phyloP scores from a whole-genome alignment of 2,797 vertebrate species.

The Galaxias olidus region DNA sequence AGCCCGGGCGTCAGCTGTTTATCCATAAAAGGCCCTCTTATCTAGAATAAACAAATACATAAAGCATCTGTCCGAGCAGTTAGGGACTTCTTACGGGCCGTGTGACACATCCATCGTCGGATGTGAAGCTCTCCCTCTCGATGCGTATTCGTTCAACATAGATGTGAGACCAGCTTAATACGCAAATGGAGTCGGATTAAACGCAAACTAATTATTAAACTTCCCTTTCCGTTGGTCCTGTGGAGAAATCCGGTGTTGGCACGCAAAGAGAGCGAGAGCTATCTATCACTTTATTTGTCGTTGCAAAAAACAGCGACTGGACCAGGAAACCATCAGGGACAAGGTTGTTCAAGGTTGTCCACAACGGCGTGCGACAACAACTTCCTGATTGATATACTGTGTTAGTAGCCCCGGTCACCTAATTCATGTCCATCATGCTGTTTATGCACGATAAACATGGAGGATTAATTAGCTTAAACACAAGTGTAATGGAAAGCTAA shows the following conservation, averaged over 20 bases:
- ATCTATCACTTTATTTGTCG: too few relatives aligned
- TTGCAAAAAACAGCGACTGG: too few relatives aligned
- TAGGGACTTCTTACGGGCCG: constrained; percentile 67
- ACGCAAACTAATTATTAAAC: too few relatives aligned
- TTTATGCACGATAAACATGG: constrained; percentile 68
- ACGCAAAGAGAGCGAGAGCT: too few relatives aligned
- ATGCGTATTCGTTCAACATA: too few relatives aligned
- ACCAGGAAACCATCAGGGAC: background rate
- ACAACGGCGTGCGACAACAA: constrained; percentile 26
- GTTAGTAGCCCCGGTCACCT: constrained; percentile 36
- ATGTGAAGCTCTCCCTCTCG: too few relatives aligned
- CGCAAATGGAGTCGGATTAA: too few relatives aligned
- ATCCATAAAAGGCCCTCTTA: constrained; percentile 95
- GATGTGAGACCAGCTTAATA: too few relatives aligned
- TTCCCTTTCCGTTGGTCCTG: too few relatives aligned
- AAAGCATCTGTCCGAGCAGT: constrained; percentile 76
- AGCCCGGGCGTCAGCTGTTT: constrained; percentile 92
- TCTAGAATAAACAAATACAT: constrained; percentile 85
- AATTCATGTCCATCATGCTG: constrained; percentile 60
- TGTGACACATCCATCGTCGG: constrained; percentile 55
- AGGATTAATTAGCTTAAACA: constrained; percentile 73
- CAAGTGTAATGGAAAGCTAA: constrained; percentile 74
- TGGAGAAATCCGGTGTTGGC: too few relatives aligned
- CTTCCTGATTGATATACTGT: constrained; percentile 33
- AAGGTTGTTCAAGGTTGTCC: constrained; percentile 45